Evolutionary conservation across 37 sponge, comb jelly and placozoan species (phyloP), one percentile per base, ranked within the genome.

Genomic region (Haliclona indistincta): DNA sequence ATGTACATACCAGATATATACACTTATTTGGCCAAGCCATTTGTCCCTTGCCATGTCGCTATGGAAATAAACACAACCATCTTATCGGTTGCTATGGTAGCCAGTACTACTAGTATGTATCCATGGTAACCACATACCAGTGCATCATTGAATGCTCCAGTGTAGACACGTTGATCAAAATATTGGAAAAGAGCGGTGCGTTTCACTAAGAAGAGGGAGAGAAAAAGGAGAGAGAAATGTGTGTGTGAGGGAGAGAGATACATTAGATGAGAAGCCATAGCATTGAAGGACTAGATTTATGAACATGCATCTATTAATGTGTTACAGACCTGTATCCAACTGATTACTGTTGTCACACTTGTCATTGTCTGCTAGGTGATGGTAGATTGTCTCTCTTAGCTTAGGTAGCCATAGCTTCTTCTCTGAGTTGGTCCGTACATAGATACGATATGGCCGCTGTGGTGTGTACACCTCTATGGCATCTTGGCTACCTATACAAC

Each of bases 391-490:
- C 52, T 89, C 90, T 45, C 67, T 70, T 33, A 96, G 49, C 13
- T 83, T 84, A 38, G 68, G 29, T 37, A 96, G 73, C 97, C 97
- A 96, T 0, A 96, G 83, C 35, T 84, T 82, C 88, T 96, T 96
- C 82, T 96, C 97, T 23, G 81, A 36, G 58, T 62, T 85, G 32
- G 74, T 88, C 43, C 68, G 60, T 2, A 86, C 83, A 74, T 96
- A 96, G 56, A 96, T 87, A 19, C 83, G 89, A 72, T 90, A 96
- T 0, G 94, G 93, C 38, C 97, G 61, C 22, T 94, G 91, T 5
- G 97, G 97, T 22, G 87, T 93, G 65, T 89, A 96, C 13, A 96
- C 52, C 53, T 96, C 94, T 8, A 93, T 89, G 32, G 97, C 97
- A 63, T 87, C 94, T 41, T 86, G 80, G 33, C 65, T 82, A 60